Base-by-base conservation (phyloP, 2,113 vertebrate genomes). In the Chionodraco myersi region DNA sequence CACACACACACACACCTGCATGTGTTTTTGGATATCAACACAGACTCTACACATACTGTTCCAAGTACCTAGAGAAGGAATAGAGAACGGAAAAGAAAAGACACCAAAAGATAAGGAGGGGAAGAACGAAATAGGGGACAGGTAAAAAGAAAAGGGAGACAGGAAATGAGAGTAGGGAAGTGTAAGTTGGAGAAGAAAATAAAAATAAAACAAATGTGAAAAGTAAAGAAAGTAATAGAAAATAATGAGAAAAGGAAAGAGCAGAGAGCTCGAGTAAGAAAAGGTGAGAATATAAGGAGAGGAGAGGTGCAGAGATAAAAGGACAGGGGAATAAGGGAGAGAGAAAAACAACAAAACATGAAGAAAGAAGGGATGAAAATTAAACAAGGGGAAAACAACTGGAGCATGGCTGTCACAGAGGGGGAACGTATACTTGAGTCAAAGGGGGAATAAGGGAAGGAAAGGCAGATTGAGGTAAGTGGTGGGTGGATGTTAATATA, bases 11-110 rank as follows among this genome's bases (percentile, higher is more conserved):
- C 61, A 57, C 91, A 92, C 30, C 61, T 54, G 71, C 49, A 61
- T 80, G 75, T 60, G 81, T 79, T 90, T 83, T 67, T 81, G 65
- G 75, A 79, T 85, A 82, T 90, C 83, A 80, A 82, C 88, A 89
- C 68, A 82, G 86, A 89, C 87, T 30, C 30, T 3, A 82, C 88
- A 89, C 68, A 82, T 85, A 89, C 87, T 77, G 69, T 62, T 77
- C 67, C 60, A 64, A 59, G 81, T 73, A 82, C 79, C 69, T 48
- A 60, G 13, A 75, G 78, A 18, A 45, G 30, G 44, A 48, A 13
- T 16, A 13, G 10, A 16, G 13, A 26, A 72, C 13, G n/a, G 16
- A 41, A 66, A n/a, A 15, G 10, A 48, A 52, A 44, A n/a, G 14
- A 62, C 18, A 59, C 6, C 3, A 34, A 48, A 48, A 34, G 23